A percentile compares a stretch with the other conserved stretches of the same genome.
phyloP scores from a whole-genome alignment of 2,797 vertebrate genomes.

The Gallirallus australis region DNA sequence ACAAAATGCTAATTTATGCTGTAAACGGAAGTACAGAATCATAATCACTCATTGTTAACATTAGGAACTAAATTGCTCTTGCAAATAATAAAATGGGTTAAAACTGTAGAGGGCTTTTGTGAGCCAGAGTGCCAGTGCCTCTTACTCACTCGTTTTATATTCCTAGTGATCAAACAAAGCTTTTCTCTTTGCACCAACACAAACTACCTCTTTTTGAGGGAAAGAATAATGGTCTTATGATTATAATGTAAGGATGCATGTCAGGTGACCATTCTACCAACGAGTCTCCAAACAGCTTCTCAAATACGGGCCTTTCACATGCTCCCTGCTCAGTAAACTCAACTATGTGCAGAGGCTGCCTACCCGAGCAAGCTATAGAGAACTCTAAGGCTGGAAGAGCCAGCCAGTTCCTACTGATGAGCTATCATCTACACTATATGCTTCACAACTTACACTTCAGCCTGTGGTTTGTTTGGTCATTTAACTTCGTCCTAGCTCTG shows the following conservation, averaged over 20 bases:
- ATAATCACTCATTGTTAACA: constrained; percentile 86
- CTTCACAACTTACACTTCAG: fast-evolving
- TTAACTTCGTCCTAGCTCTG: neutral
- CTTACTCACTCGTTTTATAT: neutral
- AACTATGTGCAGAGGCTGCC: neutral
- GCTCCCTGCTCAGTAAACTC: neutral
- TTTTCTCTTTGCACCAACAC: constrained; percentile 31
- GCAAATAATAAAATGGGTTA: constrained; percentile 81
- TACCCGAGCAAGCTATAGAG: fast-evolving
- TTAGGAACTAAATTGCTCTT: constrained; percentile 78
- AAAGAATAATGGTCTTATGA: constrained; percentile 30
- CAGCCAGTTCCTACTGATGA: neutral
- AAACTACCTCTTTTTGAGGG: constrained; percentile 8
- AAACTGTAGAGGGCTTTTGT: constrained; percentile 57
- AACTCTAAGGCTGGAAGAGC: neutral
- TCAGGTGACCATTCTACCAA: neutral
- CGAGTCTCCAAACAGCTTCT: neutral
- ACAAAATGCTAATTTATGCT: constrained; percentile 86
- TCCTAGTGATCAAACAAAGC: constrained; percentile 37
- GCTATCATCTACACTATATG: fast-evolving
- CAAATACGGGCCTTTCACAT: fast-evolving
- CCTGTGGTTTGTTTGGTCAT: neutral
- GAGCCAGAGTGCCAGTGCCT: constrained; percentile 40
- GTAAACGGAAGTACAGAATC: constrained; percentile 82
- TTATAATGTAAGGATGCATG: neutral